These are phyloP conservation scores for Loris lydekkerianus DNA, from an alignment of 2,797 vertebrate species.

Conservation along the genomic window DNA sequence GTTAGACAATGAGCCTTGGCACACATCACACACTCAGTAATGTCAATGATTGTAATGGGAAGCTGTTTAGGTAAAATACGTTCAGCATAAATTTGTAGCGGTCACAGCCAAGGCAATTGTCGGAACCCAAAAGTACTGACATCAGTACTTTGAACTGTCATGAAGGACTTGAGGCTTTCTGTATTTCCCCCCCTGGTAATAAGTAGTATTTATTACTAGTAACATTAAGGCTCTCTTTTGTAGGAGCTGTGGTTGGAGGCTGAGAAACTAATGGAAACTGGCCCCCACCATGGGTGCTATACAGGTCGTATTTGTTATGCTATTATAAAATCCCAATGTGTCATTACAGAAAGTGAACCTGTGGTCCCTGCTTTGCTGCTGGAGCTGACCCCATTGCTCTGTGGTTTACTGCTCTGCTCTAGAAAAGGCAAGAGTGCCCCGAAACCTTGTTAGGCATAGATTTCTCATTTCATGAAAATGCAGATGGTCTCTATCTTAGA, in stretches of 20 bases:
- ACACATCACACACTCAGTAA: background rate
- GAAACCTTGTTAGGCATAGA: background rate
- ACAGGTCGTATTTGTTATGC: background rate
- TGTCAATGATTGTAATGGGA: background rate
- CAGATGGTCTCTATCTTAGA: constrained; percentile 49
- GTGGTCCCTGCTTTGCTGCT: background rate
- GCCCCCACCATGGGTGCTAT: background rate
- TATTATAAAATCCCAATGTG: constrained; percentile 15
- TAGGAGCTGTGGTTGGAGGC: background rate
- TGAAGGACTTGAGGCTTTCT: background rate
- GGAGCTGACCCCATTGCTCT: background rate
- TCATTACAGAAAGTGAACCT: background rate
- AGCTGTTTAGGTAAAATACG: background rate
- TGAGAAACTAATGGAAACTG: background rate
- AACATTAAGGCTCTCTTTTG: background rate
- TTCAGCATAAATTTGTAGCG: background rate
- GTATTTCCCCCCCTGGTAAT: background rate
- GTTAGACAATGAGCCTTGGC: background rate
- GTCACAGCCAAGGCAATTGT: background rate
- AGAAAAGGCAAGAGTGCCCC: background rate
- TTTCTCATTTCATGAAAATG: background rate
- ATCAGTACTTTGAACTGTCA: background rate
- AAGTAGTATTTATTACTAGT: background rate
- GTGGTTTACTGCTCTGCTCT: background rate
- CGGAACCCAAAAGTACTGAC: background rate